phyloP scores from a whole-genome alignment of 92 coral and sea anemone genomes.

The Plumapathes pennacea region DNA sequence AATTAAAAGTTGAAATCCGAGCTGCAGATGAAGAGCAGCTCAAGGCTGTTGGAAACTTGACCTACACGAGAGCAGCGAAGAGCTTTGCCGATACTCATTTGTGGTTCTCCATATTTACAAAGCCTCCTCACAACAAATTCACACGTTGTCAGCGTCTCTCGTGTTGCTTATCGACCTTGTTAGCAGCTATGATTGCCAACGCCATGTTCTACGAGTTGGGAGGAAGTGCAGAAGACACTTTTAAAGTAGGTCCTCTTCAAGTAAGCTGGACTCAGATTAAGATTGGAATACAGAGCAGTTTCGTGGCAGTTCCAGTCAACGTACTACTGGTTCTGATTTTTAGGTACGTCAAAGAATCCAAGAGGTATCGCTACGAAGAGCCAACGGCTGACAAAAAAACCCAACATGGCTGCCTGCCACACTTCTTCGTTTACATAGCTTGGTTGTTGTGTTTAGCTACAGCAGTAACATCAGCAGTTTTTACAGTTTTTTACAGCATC shows the following conservation, averaged over 20 bases:
- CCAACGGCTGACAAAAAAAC: background rate
- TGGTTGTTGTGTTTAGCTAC: constrained; percentile 61
- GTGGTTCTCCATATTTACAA: constrained; percentile 80
- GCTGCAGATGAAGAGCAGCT: constrained; percentile 60
- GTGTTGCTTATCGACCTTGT: constrained; percentile 73
- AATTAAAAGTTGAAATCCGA: constrained; percentile 46
- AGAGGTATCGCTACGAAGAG: background rate
- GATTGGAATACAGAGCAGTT: constrained; percentile 84
- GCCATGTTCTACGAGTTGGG: constrained; percentile 89
- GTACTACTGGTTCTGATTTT: constrained; percentile 65
- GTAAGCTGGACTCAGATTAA: constrained; percentile 83
- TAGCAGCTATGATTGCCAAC: constrained; percentile 77
- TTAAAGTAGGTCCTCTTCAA: constrained; percentile 71
- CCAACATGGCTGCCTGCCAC: constrained; percentile 65
- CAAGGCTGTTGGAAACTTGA: constrained; percentile 55
- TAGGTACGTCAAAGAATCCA: constrained; percentile 43
- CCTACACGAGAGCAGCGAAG: constrained; percentile 48
- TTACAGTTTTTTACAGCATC: constrained; percentile 73
- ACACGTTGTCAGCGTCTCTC: constrained; percentile 79
- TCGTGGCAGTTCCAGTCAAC: constrained; percentile 77
- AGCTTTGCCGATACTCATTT: constrained; percentile 75
- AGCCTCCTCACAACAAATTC: constrained; percentile 78
- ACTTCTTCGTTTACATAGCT: constrained; percentile 58
- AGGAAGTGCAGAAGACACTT: constrained; percentile 54
- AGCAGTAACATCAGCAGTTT: constrained; percentile 58